Evolutionary conservation across 2,113 vertebrate species (phyloP).

Genomic region (Alces alces): DNA sequence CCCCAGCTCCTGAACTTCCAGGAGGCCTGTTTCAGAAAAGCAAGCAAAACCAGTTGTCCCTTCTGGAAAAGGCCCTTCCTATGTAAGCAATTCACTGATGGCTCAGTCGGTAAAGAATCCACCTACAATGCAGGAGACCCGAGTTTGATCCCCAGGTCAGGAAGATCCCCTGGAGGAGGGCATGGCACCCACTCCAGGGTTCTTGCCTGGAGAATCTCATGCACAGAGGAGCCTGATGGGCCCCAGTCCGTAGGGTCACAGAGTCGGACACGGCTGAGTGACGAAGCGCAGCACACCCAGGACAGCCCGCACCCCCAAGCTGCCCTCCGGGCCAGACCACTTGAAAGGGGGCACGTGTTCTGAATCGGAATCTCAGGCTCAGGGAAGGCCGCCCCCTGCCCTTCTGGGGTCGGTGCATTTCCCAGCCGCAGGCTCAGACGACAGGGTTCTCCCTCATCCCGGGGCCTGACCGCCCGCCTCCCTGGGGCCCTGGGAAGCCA

Average conservation of each 20-base stretch:
- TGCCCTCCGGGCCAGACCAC: fast-evolving
- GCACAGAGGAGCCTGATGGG: neutral
- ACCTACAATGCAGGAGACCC: neutral
- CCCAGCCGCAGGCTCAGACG: fast-evolving
- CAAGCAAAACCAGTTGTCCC: neutral
- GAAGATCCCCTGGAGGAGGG: neutral
- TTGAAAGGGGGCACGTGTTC: neutral
- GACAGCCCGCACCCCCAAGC: too few relatives aligned
- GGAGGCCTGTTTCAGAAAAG: neutral
- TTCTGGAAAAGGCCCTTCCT: too few relatives aligned
- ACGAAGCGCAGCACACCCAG: neutral
- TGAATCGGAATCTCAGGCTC: neutral
- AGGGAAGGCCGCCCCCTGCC: fast-evolving
- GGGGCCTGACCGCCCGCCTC: neutral
- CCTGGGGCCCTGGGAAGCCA: neutral
- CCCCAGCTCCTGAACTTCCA: neutral
- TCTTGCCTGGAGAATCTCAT: neutral
- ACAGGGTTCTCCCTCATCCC: neutral
- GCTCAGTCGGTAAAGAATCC: neutral
- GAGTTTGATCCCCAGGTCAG: neutral
- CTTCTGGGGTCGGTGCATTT: neutral
- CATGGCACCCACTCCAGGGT: neutral
- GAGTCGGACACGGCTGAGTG: neutral
- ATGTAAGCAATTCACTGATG: neutral
- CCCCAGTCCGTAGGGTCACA: neutral